Evolutionary conservation across 2,888 invertebrate species (phyloP).

Genomic region (Thymelicus sylvestris): DNA sequence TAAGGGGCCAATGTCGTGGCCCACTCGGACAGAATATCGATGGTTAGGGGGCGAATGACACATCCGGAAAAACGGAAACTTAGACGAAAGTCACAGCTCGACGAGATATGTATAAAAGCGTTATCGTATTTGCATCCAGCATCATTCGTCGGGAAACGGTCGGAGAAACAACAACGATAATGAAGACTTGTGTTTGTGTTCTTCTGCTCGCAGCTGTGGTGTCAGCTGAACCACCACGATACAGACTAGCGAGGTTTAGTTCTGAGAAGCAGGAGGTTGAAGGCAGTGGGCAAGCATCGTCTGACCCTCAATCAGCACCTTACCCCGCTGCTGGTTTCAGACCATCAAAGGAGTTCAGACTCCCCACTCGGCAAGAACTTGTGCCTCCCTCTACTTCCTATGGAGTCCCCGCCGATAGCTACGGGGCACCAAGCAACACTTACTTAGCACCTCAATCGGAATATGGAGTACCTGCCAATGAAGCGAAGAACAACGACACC

Average conservation of each 20-base stretch:
- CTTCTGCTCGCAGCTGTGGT: slow-evolving; percentile 64
- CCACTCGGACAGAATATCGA: slow-evolving; percentile 75
- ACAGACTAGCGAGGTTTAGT: slow-evolving; percentile 59
- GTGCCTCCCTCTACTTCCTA: slow-evolving; percentile 69
- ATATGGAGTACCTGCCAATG: slow-evolving; percentile 59
- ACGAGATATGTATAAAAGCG: slow-evolving; percentile 69
- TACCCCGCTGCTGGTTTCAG: slow-evolving; percentile 72
- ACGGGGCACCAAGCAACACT: slow-evolving; percentile 70
- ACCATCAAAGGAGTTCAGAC: slow-evolving; percentile 66
- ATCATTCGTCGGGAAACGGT: slow-evolving; percentile 71
- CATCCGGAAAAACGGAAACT: slow-evolving; percentile 76
- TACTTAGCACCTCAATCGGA: slow-evolving; percentile 64
- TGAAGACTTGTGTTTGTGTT: slow-evolving; percentile 68
- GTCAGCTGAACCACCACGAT: slow-evolving; percentile 68
- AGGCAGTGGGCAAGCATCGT: slow-evolving; percentile 52
- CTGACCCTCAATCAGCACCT: slow-evolving; percentile 52
- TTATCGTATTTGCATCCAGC: slow-evolving; percentile 52
- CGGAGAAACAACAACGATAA: slow-evolving; percentile 58
- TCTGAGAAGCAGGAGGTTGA: slow-evolving; percentile 64
- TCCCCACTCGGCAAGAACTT: slow-evolving; percentile 66
- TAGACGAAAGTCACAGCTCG: slow-evolving; percentile 48
- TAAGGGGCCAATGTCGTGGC: slow-evolving; percentile 78
- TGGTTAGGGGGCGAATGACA: slow-evolving; percentile 63
- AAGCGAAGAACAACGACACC: slow-evolving; percentile 30
- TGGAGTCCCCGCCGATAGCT: slow-evolving; percentile 71